These are phyloP conservation scores for Cardiocondyla obscurior DNA, from an alignment of 1,140 invertebrate genomes.

Conservation along the genomic window DNA sequence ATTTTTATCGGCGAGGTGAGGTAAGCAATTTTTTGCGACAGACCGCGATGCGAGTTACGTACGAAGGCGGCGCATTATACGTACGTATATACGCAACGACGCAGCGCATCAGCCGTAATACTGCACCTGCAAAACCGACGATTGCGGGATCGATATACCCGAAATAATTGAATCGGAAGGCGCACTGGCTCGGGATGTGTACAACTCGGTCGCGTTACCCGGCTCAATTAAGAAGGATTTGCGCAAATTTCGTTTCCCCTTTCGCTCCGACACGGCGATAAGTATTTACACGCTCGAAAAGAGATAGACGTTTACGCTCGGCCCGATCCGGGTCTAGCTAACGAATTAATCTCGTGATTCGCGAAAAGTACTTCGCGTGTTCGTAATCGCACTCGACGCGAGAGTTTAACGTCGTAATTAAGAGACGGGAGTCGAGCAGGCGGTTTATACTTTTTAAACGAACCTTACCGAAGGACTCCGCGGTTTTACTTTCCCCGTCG, in stretches of 20 bases:
- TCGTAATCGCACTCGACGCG: background rate
- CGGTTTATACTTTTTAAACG: background rate
- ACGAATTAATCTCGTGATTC: background rate
- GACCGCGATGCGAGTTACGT: background rate
- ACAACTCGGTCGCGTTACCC: background rate
- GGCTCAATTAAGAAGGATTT: background rate
- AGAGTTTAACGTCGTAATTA: background rate
- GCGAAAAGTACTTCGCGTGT: background rate
- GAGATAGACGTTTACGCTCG: background rate
- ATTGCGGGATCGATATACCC: background rate
- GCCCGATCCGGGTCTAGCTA: background rate
- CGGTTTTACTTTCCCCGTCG: background rate
- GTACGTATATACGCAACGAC: background rate
- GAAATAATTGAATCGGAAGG: conserved; percentile 1
- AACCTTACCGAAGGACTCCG: background rate
- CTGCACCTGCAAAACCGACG: background rate
- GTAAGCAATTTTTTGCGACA: background rate
- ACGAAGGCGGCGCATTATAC: no score
- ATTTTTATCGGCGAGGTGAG: conserved; percentile 27
- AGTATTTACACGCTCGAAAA: conserved; percentile 14
- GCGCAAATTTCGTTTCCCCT: conserved; percentile 11
- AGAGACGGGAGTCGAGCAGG: no score
- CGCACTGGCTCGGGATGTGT: background rate
- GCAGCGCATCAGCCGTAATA: conserved; percentile 1
- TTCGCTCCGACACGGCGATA: background rate